Base-by-base conservation (phyloP, 2,888 invertebrate species). In the Latrodectus hesperus region DNA sequence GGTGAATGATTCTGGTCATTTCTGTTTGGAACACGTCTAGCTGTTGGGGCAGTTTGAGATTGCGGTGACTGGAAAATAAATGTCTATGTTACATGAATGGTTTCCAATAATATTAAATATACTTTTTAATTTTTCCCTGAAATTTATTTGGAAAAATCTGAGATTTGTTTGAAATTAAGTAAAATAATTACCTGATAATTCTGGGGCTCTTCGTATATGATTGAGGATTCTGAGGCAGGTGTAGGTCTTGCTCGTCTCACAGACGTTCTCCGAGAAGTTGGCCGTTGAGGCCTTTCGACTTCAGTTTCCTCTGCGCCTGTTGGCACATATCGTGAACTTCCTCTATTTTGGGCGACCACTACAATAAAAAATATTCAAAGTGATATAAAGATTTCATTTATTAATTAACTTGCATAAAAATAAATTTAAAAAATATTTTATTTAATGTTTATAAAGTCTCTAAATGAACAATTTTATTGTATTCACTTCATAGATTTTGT, bases 291-390 rank as follows among this genome's bases (percentile, higher is more conserved):
- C 1, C 73, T 64, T 0, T 52, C 88, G 1, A 73, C 83, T 10
- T 53, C 26, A 26, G n/a, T 55, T 1, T 64, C 71, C 3, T 77
- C 80, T 8, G 22, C 64, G 6, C 51, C 70, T 12, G 78, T 17
- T 38, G 79, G 73, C 8, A 73, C 70, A 38, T 88, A 88, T 64
- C 88, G 74, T 6, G 68, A 11, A 51, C 78, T 74, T 0, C 88
- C 83, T 49, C 88, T 67, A 53, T 70, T 83, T 68, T 88, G 88
- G 9, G 83, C 78, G n/a, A 22, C 26, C 8, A 38, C 88, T 82
- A 67, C 4, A 67, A 55, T 49, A 60, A 60, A 60, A 16, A 60
- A 60, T 11, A 38, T 4, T 4, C 6, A 38, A 38, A 38, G 4
- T 38, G 38, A 38, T 38, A 38, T 38, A 38, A 38, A 3, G 6